These are phyloP conservation scores for Alviniconcha strummeri DNA, from an alignment of 2,888 invertebrate species.

Conservation along the genomic window DNA sequence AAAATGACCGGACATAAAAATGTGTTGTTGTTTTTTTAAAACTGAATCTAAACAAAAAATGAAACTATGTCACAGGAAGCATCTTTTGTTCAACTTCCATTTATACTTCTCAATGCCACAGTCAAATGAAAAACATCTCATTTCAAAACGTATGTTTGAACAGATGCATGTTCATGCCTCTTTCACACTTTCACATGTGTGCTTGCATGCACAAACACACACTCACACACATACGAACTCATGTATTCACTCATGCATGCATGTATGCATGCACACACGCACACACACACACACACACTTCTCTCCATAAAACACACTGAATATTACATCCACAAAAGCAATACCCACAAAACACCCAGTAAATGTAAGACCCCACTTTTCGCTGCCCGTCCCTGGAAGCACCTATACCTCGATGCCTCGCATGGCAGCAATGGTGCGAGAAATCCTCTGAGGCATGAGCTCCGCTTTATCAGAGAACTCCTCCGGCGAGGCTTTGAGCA, in stretches of 20 bases:
- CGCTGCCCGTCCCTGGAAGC: background rate
- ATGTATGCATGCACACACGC: background rate
- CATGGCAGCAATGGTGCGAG: conserved; percentile 86
- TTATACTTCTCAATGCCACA: no score
- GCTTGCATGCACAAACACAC: background rate
- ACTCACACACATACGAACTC: conserved; percentile 19
- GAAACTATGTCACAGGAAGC: no score
- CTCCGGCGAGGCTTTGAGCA: conserved; percentile 82
- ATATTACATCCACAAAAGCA: background rate
- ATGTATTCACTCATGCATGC: background rate
- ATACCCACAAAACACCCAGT: background rate
- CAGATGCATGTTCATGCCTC: no score
- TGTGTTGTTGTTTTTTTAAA: no score
- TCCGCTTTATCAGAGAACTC: conserved; percentile 81
- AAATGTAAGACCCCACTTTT: background rate
- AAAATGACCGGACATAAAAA: no score
- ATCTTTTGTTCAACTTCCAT: no score
- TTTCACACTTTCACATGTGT: no score
- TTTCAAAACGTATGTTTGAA: no score
- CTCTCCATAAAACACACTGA: background rate
- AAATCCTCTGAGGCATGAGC: conserved; percentile 83
- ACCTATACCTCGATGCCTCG: conserved; percentile 78
- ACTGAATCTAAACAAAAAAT: no score
- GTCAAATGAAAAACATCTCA: no score
- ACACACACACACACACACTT: conserved; percentile 13